These are phyloP conservation scores for Papilio aristodemus DNA, from an alignment of 1,140 invertebrate genomes.

Conservation along the genomic window DNA sequence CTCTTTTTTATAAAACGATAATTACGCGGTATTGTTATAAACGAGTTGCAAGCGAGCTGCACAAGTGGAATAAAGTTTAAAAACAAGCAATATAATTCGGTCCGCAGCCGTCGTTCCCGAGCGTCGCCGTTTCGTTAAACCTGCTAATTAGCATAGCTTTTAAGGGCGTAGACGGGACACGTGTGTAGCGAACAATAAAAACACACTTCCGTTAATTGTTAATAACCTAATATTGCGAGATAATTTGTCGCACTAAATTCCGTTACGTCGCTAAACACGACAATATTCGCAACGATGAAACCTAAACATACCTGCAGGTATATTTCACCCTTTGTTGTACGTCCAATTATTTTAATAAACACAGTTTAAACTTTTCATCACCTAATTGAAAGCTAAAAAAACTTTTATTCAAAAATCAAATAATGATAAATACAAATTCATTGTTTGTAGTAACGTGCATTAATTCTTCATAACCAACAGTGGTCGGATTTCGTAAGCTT, in stretches of 20 bases:
- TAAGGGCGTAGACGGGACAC: constrained; percentile 25
- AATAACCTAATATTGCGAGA: constrained; percentile 18
- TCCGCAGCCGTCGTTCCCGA: constrained; percentile 16
- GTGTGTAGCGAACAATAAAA: constrained; percentile 29
- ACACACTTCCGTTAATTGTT: constrained; percentile 18
- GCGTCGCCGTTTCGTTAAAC: constrained; percentile 27
- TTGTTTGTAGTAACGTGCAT: too few relatives aligned
- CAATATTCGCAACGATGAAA: too few relatives aligned
- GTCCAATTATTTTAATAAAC: too few relatives aligned
- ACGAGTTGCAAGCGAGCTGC: background rate
- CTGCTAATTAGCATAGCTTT: constrained; percentile 38
- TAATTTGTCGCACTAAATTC: constrained; percentile 11
- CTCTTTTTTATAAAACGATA: background rate
- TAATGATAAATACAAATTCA: too few relatives aligned
- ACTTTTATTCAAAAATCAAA: too few relatives aligned
- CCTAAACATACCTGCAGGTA: too few relatives aligned
- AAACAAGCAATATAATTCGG: constrained; percentile 28
- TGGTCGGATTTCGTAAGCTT: too few relatives aligned
- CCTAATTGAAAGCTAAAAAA: too few relatives aligned
- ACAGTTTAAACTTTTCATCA: too few relatives aligned
- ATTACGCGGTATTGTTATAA: constrained; percentile 11
- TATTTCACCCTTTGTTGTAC: too few relatives aligned
- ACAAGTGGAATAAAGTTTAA: constrained; percentile 19
- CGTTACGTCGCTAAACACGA: background rate
- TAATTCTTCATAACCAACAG: too few relatives aligned